Base-by-base conservation (phyloP, 2,888 invertebrate species). In the Pogonocherus hispidulus region DNA sequence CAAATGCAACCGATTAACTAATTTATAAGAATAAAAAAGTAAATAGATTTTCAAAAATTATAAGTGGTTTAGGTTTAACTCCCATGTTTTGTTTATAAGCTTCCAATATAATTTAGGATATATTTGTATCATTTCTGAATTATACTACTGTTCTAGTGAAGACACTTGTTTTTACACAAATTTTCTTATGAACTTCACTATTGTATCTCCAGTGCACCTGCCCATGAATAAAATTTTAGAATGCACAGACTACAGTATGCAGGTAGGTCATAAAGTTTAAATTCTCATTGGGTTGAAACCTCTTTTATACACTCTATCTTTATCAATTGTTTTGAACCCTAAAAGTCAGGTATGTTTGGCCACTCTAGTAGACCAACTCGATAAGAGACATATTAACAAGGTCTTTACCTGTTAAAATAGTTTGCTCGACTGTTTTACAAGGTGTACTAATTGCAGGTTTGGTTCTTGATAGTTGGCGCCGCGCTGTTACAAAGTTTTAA, bases 361-460 rank as follows among this genome's bases (percentile, higher is more conserved):
- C 19, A 35, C 19, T 22, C 23, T 16, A 37, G 54, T 35, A 16
- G 54, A 32, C 64, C 18, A 64, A 64, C 41, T 20, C 11, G 18
- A 32, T 55, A 19, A 37, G 8, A 19, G 37, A n/a, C 2, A 37
- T 37, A 16, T 22, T 35, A 37, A 49, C 20, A 51, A 14, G 23
- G 20, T n/a, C 27, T 51, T 51, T 51, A 51, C 32, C 18, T 35
- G 35, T 8, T 62, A 51, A 62, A 51, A 51, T 37, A 27, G 51
- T 11, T 27, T 62, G 49, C 4, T 8, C 51, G 20, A 9, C 62
- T 51, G 51, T 35, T 27, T 62, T 49, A 62, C 62, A 66, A 73
- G 71, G 71, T 71, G 71, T 73, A 71, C 73, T 71, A 73, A 73
- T 73, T 73, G 73, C 51, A 66, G 60, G 63, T 69, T 72, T 62